Evolutionary conservation across 2,888 invertebrate species (phyloP), one percentile per base, ranked within the genome.

Genomic region (Lydus trimaculatus): DNA sequence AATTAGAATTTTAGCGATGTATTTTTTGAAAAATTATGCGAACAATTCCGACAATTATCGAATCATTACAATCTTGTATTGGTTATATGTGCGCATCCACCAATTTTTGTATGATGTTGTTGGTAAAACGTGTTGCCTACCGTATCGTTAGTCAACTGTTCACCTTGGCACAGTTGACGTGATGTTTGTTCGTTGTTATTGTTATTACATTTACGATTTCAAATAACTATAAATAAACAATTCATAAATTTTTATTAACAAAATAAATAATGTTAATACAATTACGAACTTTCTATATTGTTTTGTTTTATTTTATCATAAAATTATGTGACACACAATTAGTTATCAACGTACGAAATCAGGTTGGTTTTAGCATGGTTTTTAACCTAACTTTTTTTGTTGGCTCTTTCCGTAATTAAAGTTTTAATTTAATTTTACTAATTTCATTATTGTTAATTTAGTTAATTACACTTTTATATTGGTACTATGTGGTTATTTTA

Each of bases 301-400:
- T 77, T 64, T 63, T 75, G 28, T 62, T 74, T 68, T 76, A 72
- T 74, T 72, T 81, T 66, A 69, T 79, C 67, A 67, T 77, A 69
- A 72, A 75, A 70, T 74, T 76, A 61, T 76, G 78, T 65, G 78
- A 78, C 70, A 77, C 80, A 11, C 83, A 84, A 74, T 76, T 84
- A 60, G 78, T 84, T 63, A 84, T 84, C 65, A 84, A 84, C 78
- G 84, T 84, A 61, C 79, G 82, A 73, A 84, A 84, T 79, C 84
- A 84, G 84, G 84, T 84, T 73, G 76, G 78, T 71, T 64, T 72
- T 74, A n/a, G 75, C 75, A 76, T 75, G 75, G 72, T 73, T 75
- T 71, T 73, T 77, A 77, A 78, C 78, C 77, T 77, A 65, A 73
- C 58, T 64, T 61, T 31, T 23, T 31, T 48, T 11, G 9, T 48